Evolutionary conservation across 1,140 invertebrate species (phyloP).

Genomic region (Hyphantria cunea): DNA sequence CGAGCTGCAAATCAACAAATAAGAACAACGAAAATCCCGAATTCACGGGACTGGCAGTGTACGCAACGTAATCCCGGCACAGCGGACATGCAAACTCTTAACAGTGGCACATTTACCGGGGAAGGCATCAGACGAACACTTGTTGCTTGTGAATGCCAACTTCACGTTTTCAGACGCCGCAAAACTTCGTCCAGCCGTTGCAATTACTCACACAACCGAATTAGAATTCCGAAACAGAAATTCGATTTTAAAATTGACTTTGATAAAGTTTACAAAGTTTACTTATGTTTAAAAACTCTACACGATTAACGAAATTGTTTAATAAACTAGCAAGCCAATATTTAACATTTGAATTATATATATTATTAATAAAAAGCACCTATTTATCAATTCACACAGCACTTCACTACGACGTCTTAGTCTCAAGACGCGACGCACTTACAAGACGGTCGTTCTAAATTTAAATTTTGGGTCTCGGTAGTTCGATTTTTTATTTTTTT

Average conservation of each 20-base stretch:
- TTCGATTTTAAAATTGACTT: conserved; percentile 31
- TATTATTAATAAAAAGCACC: conserved; percentile 33
- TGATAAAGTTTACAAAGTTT: conserved; percentile 32
- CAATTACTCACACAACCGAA: conserved; percentile 33
- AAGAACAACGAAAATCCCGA: conserved; percentile 44
- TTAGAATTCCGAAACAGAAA: conserved; percentile 11
- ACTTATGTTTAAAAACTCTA: conserved; percentile 23
- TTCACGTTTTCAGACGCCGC: conserved; percentile 49
- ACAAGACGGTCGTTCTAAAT: conserved; percentile 38
- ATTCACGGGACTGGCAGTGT: conserved; percentile 37
- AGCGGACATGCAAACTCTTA: conserved; percentile 73
- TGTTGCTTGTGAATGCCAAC: conserved; percentile 65
- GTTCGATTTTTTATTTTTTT: conserved; percentile 2
- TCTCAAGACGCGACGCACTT: conserved; percentile 54
- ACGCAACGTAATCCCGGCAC: conserved; percentile 58
- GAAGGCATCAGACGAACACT: conserved; percentile 74
- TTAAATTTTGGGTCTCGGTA: conserved; percentile 10
- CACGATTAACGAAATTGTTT: conserved; percentile 17
- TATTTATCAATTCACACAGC: conserved; percentile 51
- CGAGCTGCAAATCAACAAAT: conserved; percentile 39
- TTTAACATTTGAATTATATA: conserved; percentile 27
- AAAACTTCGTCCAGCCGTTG: conserved; percentile 47
- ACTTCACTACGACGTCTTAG: conserved; percentile 57
- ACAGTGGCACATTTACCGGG: conserved; percentile 75
- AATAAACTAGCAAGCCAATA: conserved; percentile 18